These are phyloP conservation scores for Rhineura floridana DNA, from an alignment of 2,113 vertebrate species.

Conservation along the genomic window DNA sequence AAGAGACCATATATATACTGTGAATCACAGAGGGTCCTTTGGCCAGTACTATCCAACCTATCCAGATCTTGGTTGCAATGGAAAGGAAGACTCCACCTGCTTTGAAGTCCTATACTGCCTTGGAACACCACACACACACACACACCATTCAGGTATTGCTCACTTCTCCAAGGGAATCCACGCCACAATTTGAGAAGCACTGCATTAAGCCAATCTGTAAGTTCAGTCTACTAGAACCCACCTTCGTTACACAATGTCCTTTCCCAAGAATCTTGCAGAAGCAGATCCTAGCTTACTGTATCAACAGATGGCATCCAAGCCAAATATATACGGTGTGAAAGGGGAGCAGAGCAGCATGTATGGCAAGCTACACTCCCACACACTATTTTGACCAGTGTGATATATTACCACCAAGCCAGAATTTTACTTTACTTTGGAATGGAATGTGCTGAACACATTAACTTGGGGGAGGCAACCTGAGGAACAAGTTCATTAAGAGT, in stretches of 20 bases:
- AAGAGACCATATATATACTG: no score
- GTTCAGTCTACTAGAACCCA: not conserved
- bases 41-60: not conserved
- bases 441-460: conserved; percentile 8
- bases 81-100: not conserved
- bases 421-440: conserved; percentile 6
- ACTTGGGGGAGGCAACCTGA: no score
- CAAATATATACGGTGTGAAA: conserved; percentile 9
- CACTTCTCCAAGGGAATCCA: not conserved
- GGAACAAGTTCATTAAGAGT: not conserved
- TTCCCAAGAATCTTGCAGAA: not conserved
- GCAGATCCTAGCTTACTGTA: not conserved
- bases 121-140: no score
- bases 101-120: not conserved
- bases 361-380: not conserved
- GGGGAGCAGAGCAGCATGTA: not conserved
- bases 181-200: no score
- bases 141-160: not conserved
- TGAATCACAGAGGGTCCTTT: no score
- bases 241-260: not conserved
- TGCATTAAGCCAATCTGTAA: no score
- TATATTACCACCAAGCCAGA: not conserved
- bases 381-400: not conserved
- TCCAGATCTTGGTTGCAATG: not conserved
- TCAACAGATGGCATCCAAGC: not conserved